Evolutionary conservation across 2,797 vertebrate species (phyloP), one percentile per base, ranked within the genome.

Genomic region (Onychomys arenicola): DNA sequence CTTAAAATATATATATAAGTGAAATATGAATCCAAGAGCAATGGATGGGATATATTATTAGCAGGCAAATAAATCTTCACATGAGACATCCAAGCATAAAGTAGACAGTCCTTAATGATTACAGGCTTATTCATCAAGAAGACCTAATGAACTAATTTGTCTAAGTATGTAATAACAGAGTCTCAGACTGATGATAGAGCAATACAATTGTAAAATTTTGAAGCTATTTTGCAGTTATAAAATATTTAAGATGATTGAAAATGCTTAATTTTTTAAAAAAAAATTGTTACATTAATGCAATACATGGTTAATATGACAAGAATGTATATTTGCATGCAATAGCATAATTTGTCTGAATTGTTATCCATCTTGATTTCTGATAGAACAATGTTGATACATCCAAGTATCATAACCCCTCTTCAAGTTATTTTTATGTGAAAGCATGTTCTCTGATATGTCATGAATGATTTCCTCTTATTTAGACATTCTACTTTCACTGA

Each of bases 101-200:
- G 19, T 80, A 37, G 40, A 5, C 16, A 61, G 1, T 85, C 71
- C 16, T 85, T 55, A 65, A 77, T 82, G 23, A 84, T 69, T 84
- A 89, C 65, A 61, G 16, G 29, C 16, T 89, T 52, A 92, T 91
- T 85, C 1, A 19, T 90, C 27, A 89, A 90, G 8, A 95, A 84
- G 52, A 5, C 3, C 19, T 77, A 94, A 91, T 63, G 46, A 94
- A 82, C 23, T 75, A 73, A 88, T 91, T 65, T 95, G 34, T 76
- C 37, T 63, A 89, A 81, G 46, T 55, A 34, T 90, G 37, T 84
- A 82, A 80, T 88, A 87, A 81, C 46, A 87, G 46, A 95, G 29
- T 9, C 59, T 90, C 55, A 86, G 71, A 78, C 12, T 81, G 11
- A 61, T n/a, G 32, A 78, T 75, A 61, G 81, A 95, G 9, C 4